Evolutionary conservation across 2,797 vertebrate species (phyloP), one percentile per base, ranked within the genome.

Genomic region (Pampus argenteus): DNA sequence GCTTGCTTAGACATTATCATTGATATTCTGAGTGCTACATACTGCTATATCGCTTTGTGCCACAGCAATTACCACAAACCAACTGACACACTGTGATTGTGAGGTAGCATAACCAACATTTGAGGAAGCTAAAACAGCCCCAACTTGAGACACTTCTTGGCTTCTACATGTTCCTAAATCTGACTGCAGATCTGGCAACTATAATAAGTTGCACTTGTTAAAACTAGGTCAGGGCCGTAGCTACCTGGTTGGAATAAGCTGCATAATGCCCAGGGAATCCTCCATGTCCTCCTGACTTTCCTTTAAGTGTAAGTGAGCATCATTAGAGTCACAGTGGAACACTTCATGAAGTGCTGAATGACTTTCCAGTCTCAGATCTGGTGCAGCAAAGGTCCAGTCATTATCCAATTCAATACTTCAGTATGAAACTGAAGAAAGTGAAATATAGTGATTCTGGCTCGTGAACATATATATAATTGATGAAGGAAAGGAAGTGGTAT

Each of bases 281-380:
- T 71, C 38, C 29, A 13, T 50, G 72, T 65, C 57, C 51, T 58
- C 20, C 56, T 51, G 49, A 57, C 66, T 57, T 74, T 73, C 58
- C 62, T 71, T 31, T 72, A 38, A 78, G 60, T 59, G 55, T 62
- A 23, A 74, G 56, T 61, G 68, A 8, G 20, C 56, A 79, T 64
- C 56, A 48, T 52, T 22, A 9, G 31, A 66, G 47, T 48, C 76
- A 47, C 71, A 57, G 48, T 69, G 76, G 78, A 82, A 74, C 55
- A 68, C 50, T 78, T 78, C 55, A 88, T 81, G 60, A 88, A 75
- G 71, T 83, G 66, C 25, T 56, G 66, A 82, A 28, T 56, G 56
- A 59, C 63, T 90, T 86, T 89, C 77, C 84, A 86, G 72, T 66
- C 66, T 59, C 42, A 66, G 54, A 75, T 55, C 31, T 67, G 56